Conservation (phyloP, 2,113 vertebrate genomes). For the Meleagris gallopavo region DNA sequence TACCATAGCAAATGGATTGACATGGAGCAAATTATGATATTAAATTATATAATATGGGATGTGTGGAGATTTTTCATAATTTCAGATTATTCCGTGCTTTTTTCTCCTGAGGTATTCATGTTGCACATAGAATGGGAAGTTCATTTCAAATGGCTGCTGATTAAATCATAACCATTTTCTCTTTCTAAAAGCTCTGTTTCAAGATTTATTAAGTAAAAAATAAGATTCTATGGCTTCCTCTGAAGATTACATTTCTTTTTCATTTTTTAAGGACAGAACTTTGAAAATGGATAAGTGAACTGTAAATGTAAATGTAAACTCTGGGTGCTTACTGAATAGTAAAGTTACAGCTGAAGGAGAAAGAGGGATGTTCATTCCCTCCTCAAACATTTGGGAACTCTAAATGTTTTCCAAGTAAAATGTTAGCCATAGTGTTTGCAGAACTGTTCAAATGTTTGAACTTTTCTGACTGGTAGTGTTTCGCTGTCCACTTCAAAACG, state of each 20-base stretch:
- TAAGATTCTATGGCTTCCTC: not conserved
- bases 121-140: not conserved
- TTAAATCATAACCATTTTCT: constrained; percentile 22
- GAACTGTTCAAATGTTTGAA: not conserved
- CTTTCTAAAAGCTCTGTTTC: constrained; percentile 12
- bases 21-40: not conserved
- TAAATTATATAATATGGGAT: not conserved
- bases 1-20: not conserved
- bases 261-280: not conserved
- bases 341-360: not conserved
- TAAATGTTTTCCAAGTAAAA: not conserved
- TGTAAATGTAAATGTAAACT: not conserved
- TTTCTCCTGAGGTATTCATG: not conserved
- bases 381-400: not conserved
- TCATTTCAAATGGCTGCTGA: not conserved
- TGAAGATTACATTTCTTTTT: not conserved
- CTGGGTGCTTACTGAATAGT: not conserved
- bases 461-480: not conserved
- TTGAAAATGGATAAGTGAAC: not conserved
- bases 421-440: not conserved
- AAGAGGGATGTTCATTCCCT: not conserved
- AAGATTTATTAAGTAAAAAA: constrained; percentile 32
- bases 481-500: not conserved
- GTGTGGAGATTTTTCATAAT: not conserved
- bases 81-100: not conserved